Percentiles rank a stretch among this genome's conserved stretches.
phyloP scores from a whole-genome alignment of 1,140 invertebrate genomes.

The Caenorhabditis briggsae region DNA sequence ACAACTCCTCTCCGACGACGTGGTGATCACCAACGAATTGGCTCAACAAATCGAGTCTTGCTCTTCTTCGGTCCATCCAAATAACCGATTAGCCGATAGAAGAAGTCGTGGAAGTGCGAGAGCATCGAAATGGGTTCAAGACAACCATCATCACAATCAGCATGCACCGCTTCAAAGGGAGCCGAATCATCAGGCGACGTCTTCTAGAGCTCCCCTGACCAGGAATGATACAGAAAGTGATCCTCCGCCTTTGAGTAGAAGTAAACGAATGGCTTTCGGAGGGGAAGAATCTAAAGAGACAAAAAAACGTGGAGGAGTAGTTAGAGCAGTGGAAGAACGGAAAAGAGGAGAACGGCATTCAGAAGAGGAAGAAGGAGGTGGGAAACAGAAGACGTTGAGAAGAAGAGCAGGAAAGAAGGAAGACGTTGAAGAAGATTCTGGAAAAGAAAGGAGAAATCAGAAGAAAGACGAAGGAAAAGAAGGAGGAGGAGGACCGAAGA shows the following conservation, averaged over 20 bases:
- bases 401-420: background rate
- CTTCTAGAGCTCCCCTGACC: background rate
- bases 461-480: background rate
- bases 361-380: background rate
- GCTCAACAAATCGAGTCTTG: conserved; percentile 11
- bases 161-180: background rate
- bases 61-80: background rate
- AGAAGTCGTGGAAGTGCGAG: conserved; percentile 8
- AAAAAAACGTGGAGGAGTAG: background rate
- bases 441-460: background rate
- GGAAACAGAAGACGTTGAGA: background rate
- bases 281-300: background rate
- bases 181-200: background rate
- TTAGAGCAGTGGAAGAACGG: background rate
- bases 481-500: background rate
- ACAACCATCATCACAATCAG: background rate
- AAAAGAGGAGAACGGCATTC: background rate
- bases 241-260: conserved; percentile 5
- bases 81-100: background rate
- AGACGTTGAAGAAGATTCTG: background rate
- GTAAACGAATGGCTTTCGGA: conserved; percentile 8
- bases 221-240: background rate
- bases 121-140: conserved; percentile 42
- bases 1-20: conserved; percentile 15
- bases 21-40: conserved; percentile 1